These are phyloP conservation scores for Pituophis catenifer DNA, from an alignment of 2,113 vertebrate species.

Conservation along the genomic window DNA sequence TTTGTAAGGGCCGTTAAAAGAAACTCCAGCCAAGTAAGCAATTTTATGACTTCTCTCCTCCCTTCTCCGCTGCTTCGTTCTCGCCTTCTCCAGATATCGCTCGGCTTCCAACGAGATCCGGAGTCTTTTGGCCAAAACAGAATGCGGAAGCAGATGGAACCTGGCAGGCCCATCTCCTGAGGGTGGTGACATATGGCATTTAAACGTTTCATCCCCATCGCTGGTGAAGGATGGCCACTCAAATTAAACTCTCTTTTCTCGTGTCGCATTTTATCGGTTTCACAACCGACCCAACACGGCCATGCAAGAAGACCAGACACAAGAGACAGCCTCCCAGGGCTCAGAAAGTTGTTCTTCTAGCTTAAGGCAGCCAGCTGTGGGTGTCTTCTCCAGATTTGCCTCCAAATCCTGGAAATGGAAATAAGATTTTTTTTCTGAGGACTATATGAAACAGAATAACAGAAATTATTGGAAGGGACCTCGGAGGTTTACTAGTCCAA, in stretches of 20 bases:
- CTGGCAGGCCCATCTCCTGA: background rate
- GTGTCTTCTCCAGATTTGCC: background rate
- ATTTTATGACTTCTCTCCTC: background rate
- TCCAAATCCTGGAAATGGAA: background rate
- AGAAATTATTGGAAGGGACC: too few relatives aligned
- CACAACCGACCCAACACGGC: background rate
- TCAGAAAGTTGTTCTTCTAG: background rate
- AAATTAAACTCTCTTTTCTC: background rate
- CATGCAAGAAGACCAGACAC: background rate
- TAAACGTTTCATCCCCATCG: too few relatives aligned
- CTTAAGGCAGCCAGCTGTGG: background rate
- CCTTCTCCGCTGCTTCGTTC: background rate
- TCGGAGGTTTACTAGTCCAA: too few relatives aligned
- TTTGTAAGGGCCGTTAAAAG: constrained; percentile 4
- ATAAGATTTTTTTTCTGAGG: background rate
- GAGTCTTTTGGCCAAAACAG: too few relatives aligned
- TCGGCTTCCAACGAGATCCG: background rate
- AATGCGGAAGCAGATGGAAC: background rate
- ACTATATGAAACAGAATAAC: too few relatives aligned
- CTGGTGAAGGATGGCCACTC: background rate
- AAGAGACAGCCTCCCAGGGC: accelerated
- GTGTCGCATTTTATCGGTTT: background rate
- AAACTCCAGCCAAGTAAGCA: background rate
- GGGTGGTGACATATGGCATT: background rate
- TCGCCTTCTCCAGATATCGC: background rate